phyloP scores from a whole-genome alignment of 2,888 invertebrate species.

The Macropis europaea region DNA sequence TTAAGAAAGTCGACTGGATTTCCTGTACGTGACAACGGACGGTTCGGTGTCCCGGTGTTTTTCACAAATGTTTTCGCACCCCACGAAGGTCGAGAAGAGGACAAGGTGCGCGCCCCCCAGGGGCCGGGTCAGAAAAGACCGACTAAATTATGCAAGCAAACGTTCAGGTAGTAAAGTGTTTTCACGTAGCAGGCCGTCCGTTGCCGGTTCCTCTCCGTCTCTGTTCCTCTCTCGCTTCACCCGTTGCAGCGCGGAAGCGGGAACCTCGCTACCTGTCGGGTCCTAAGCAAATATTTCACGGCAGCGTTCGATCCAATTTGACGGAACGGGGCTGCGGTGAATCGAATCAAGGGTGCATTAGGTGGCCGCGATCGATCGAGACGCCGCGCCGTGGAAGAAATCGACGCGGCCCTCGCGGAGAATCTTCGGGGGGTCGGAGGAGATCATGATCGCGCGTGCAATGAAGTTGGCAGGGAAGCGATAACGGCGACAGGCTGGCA shows the following conservation, averaged over 20 bases:
- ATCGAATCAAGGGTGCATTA: conserved; percentile 72
- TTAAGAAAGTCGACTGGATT: too few relatives aligned
- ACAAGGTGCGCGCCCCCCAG: conserved; percentile 56
- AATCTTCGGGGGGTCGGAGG: too few relatives aligned
- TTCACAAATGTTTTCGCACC: conserved; percentile 72
- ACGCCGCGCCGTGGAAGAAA: background rate
- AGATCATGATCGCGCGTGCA: conserved; percentile 16
- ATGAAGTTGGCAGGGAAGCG: conserved; percentile 37
- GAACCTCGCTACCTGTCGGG: conserved; percentile 50
- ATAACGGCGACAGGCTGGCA: conserved; percentile 21
- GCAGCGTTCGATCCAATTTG: conserved; percentile 71
- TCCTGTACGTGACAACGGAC: too few relatives aligned
- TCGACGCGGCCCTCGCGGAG: too few relatives aligned
- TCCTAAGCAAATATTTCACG: conserved; percentile 74
- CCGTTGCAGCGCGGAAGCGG: conserved; percentile 15
- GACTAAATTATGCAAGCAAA: conserved; percentile 73
- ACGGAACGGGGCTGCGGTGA: conserved; percentile 66
- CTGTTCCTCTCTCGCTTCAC: background rate
- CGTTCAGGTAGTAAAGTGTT: conserved; percentile 73
- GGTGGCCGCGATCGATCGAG: conserved; percentile 53
- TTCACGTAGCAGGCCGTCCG: conserved; percentile 40
- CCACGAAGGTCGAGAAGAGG: conserved; percentile 29
- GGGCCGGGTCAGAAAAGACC: conserved; percentile 58
- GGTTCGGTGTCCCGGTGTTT: conserved; percentile 48
- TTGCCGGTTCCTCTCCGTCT: conserved; percentile 21